These are phyloP conservation scores for Drosophila eugracilis DNA, from an alignment of 1,140 invertebrate species.

Conservation along the genomic window DNA sequence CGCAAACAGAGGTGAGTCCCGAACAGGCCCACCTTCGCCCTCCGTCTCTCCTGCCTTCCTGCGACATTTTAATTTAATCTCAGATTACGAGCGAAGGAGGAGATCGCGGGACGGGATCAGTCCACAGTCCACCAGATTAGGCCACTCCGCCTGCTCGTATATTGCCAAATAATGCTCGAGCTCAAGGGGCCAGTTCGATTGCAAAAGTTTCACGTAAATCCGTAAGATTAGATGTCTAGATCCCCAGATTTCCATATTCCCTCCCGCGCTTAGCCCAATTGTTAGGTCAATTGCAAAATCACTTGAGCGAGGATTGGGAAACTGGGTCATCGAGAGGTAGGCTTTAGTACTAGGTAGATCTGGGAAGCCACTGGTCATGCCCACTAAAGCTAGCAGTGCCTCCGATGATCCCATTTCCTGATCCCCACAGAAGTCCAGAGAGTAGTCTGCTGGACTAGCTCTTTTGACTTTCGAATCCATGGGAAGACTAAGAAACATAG, in stretches of 20 bases:
- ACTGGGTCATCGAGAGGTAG: conserved; percentile 22
- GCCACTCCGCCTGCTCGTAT: conserved; percentile 70
- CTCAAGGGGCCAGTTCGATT: conserved; percentile 49
- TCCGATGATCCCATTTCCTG: conserved; percentile 21
- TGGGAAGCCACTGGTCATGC: conserved; percentile 52
- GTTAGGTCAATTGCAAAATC: conserved; percentile 78
- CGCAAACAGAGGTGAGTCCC: conserved; percentile 44
- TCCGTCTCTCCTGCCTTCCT: conserved; percentile 46
- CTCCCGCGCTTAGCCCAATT: conserved; percentile 58
- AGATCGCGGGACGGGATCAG: conserved; percentile 45
- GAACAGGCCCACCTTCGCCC: conserved; percentile 28
- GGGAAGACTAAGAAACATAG: neutral
- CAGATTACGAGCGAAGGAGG: conserved; percentile 54
- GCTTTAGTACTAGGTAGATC: conserved; percentile 14
- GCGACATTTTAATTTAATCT: conserved; percentile 84
- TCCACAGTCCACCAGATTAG: conserved; percentile 71
- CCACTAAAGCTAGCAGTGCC: conserved; percentile 55
- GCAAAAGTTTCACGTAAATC: conserved; percentile 77
- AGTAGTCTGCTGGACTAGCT: conserved; percentile 6
- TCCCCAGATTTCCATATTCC: conserved; percentile 23
- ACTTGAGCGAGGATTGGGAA: conserved; percentile 37
- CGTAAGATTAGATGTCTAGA: conserved; percentile 69
- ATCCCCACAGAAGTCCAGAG: neutral
- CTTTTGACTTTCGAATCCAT: conserved; percentile 32
- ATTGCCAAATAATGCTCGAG: conserved; percentile 66